Base-by-base conservation (phyloP, 2,797 vertebrate species). In the Gallirallus australis region DNA sequence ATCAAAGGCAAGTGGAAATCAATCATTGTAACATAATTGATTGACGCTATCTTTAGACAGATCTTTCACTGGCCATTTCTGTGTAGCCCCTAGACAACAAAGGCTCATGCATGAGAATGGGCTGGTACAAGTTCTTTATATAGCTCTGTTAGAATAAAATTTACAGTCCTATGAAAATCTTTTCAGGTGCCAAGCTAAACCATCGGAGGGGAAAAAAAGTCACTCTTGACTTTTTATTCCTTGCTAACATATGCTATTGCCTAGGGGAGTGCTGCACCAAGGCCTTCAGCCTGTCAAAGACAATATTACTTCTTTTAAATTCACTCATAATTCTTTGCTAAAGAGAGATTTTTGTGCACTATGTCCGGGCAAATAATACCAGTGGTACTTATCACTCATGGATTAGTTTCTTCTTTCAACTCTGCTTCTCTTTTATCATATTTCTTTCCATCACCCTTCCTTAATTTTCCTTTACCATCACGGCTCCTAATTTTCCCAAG, bases 1-100 rank as follows among this genome's bases (percentile, higher is more conserved):
- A 73, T 93, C 78, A 95, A 94, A 93, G 42, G 9, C 35, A 66
- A 79, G 25, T 60, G 60, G 56, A 91, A 93, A 82, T 50, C 6
- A 9, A 30, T 89, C 47, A 20, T 6, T 8, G 25, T 47, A 63
- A 27, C 1, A 0, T 39, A 75, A 89, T 30, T 86, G 82, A 91
- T 72, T 50, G 39, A 50, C n/a, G 7, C 23, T 57, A 5, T 70
- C 82, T 66, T 70, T 39, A 52, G 7, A 61, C 28, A 30, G 39
- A 69, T 48, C 20, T 76, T 92, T 68, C 39, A 25, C 35, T 59
- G 63, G 19, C 1, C 0, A 90, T 90, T 78, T 79, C 59, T 79
- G 10, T 59, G 48, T 66, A 84, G 69, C 20, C 35, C 65, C 63
- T 72, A 42, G 71, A 70, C 33, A 79, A 7, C 28, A 79, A 91